Base-by-base conservation (phyloP, 2,797 vertebrate species). In the Margarornis squamiger region DNA sequence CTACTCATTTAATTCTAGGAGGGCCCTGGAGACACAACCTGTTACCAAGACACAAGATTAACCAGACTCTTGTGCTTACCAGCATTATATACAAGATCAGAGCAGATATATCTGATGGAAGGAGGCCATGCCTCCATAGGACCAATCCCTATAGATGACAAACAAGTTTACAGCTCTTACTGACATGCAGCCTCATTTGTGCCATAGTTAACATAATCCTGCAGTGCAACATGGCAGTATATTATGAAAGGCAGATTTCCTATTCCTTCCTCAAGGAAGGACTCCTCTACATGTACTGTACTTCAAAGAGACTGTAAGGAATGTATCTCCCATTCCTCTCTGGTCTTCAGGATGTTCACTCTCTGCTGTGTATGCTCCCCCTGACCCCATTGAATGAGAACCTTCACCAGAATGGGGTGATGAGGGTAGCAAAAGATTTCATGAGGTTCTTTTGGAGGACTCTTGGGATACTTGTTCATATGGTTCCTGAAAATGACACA, bases 351-450 rank as follows among this genome's bases (percentile, higher is more conserved):
- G 19, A 57, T 14, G 9, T 0, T 67, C 3, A 7, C 0, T 67
- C 4, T 27, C 29, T 58, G 30, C 1, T 0, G 6, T 0, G 2
- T 20, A 9, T 26, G 3, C 5, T 74, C 52, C 32, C 34, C 38
- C 12, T 27, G 43, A 63, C 3, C 11, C 7, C 20, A 46, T 0
- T 3, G 9, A 72, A 43, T 0, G 0, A 65, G 48, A 85, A n/a
- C 9, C 51, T n/a, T 32, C 22, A 59, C 12, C 29, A 51, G 18
- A 75, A 81, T 3, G 7, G 7, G 5, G 4, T 57, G 11, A 55
- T 59, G 27, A 70, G 8, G 9, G 38, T 13, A 39, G 54, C 2
- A 76, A 46, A 66, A 57, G 12, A 6, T 24, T 62, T 58, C 5
- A 34, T 27, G 10, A 12, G 7, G 3, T 29, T 67, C n/a, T 74